phyloP scores from a whole-genome alignment of 2,113 vertebrate species.

The Dinomys branickii region DNA sequence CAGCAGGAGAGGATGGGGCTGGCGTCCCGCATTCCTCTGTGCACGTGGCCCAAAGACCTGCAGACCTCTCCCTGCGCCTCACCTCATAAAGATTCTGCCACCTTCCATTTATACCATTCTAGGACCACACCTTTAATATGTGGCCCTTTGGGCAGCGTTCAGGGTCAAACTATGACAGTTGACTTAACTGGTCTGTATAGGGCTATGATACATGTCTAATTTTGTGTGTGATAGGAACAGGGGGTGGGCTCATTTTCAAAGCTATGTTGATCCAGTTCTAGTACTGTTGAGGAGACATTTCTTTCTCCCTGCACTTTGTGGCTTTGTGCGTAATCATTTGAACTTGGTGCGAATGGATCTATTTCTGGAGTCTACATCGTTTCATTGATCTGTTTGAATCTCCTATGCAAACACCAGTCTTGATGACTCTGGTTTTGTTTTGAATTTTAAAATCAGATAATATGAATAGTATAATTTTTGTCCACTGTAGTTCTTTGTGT shows the following conservation, averaged over 20 bases:
- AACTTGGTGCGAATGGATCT: not conserved
- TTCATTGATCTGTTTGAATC: not conserved
- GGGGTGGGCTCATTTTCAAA: not conserved
- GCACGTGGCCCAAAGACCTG: not conserved
- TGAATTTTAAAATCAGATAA: slow-evolving; percentile 7
- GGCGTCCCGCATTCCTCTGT: not conserved
- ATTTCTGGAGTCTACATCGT: not conserved
- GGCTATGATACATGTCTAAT: not conserved
- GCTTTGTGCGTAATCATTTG: not conserved
- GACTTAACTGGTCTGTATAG: not conserved
- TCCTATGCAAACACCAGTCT: not conserved
- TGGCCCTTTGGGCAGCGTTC: not conserved
- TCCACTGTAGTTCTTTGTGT: not conserved
- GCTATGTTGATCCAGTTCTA: not conserved
- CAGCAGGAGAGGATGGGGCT: not conserved
- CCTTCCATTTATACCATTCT: not conserved
- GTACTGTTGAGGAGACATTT: not conserved
- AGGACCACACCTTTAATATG: not conserved
- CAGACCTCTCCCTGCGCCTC: not conserved
- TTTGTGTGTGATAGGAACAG: not conserved
- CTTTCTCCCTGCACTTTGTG: not conserved
- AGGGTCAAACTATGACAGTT: not conserved
- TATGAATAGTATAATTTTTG: slow-evolving; percentile 14
- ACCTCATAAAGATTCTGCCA: not conserved
- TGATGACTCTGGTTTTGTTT: not conserved